Evolutionary conservation across 2,888 invertebrate genomes (phyloP).

Genomic region (Rhingia campestris): DNA sequence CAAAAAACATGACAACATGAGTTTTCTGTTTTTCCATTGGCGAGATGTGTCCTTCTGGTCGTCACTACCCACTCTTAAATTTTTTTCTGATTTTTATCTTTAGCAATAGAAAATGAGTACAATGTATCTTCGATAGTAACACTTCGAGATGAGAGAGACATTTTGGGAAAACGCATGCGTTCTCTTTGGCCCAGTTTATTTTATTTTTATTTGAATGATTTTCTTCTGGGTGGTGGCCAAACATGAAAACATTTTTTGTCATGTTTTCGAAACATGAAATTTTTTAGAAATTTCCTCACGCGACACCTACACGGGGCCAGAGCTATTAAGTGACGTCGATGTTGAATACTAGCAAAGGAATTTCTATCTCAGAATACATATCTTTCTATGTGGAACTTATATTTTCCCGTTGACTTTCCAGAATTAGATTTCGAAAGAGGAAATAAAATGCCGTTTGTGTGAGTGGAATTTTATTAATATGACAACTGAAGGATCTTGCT

Average conservation of each 20-base stretch:
- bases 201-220: slow-evolving; percentile 69
- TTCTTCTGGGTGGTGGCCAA: slow-evolving; percentile 59
- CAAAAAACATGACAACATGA: slow-evolving; percentile 68
- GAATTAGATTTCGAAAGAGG: slow-evolving; percentile 35
- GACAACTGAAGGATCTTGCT: too few species aligned
- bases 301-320: slow-evolving; percentile 30
- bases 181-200: slow-evolving; percentile 50
- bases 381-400: not conserved
- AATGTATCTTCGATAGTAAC: not conserved
- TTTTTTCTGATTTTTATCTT: slow-evolving; percentile 54
- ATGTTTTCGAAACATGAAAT: slow-evolving; percentile 72
- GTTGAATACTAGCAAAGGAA: slow-evolving; percentile 28
- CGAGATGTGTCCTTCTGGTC: slow-evolving; percentile 61
- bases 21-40: slow-evolving; percentile 67
- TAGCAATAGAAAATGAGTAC: not conserved
- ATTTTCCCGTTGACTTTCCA: slow-evolving; percentile 18
- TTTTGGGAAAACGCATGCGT: slow-evolving; percentile 45
- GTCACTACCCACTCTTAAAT: not conserved
- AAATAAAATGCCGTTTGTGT: not conserved
- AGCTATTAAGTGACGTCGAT: slow-evolving; percentile 29
- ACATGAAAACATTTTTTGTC: slow-evolving; percentile 73
- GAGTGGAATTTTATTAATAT: not conserved
- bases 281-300: slow-evolving; percentile 48
- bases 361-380: slow-evolving; percentile 7
- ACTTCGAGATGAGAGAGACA: slow-evolving; percentile 5